Percentiles rank a stretch among this genome's conserved stretches.
phyloP scores from a whole-genome alignment of 2,113 vertebrate species.

The Aix galericulata region DNA sequence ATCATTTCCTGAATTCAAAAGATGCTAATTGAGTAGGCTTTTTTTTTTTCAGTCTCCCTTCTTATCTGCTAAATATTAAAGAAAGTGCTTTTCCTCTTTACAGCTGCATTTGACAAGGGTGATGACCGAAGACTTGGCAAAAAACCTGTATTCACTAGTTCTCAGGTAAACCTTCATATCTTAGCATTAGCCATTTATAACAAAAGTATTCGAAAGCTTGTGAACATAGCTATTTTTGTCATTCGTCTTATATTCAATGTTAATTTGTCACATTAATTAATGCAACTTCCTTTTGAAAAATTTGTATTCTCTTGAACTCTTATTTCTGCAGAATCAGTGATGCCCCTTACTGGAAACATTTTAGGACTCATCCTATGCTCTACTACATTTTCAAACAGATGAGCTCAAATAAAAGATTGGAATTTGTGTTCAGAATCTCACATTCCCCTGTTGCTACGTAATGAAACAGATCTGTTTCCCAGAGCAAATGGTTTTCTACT shows the following conservation, averaged over 20 bases:
- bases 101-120: slow-evolving; percentile 94
- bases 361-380: neutral
- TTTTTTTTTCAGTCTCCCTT: neutral
- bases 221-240: neutral
- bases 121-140: slow-evolving; percentile 90
- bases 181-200: too few species aligned
- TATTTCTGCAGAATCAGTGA: neutral
- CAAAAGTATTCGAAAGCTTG: neutral
- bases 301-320: neutral
- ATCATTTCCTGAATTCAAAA: slow-evolving; percentile 17
- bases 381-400: neutral
- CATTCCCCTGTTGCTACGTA: slow-evolving; percentile 19
- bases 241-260: neutral
- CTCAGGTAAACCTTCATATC: slow-evolving; percentile 83
- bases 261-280: neutral
- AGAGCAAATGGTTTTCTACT: slow-evolving; percentile 32
- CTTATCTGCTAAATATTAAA: slow-evolving; percentile 11
- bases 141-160: slow-evolving; percentile 91
- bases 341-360: neutral
- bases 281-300: neutral
- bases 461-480: slow-evolving; percentile 38
- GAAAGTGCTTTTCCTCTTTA: slow-evolving; percentile 55
- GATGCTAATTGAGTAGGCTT: neutral
- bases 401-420: slow-evolving; percentile 47
- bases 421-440: slow-evolving; percentile 40